These are phyloP conservation scores for Vulpes vulpes DNA, from an alignment of 2,113 vertebrate genomes.

Conservation along the genomic window DNA sequence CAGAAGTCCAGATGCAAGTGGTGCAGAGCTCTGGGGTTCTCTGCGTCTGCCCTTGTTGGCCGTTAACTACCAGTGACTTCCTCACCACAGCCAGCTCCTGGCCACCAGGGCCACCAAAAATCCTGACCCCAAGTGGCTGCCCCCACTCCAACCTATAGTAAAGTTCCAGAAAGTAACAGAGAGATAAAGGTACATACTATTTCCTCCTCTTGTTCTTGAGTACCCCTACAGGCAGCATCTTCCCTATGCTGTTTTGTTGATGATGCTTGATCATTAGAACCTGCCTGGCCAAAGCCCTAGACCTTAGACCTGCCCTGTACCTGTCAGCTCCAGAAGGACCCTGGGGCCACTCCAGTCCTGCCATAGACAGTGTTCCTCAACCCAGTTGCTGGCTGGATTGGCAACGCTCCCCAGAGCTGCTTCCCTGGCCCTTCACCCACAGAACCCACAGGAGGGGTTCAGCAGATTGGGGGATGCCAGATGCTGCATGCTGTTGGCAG, in stretches of 20 bases:
- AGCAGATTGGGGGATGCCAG: rapidly evolving
- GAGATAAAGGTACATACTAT: rapidly evolving
- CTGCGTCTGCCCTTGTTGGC: background rate
- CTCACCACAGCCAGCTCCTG: background rate
- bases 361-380: background rate
- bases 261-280: background rate
- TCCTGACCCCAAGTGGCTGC: background rate
- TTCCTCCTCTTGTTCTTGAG: background rate
- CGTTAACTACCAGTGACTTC: rapidly evolving
- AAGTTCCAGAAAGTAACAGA: background rate
- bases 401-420: background rate
- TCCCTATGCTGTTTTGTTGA: rapidly evolving
- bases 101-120: background rate
- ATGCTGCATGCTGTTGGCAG: background rate
- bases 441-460: background rate
- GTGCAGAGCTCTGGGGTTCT: rapidly evolving
- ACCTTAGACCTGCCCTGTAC: background rate
- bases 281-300: rapidly evolving
- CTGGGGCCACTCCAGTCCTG: background rate
- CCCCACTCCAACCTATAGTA: rapidly evolving
- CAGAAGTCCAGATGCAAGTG: background rate
- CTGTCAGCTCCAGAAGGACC: background rate
- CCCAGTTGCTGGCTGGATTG: background rate
- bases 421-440: background rate
- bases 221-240: rapidly evolving